Base-by-base conservation (phyloP, 2,113 vertebrate species). In the Calidris pygmaea region DNA sequence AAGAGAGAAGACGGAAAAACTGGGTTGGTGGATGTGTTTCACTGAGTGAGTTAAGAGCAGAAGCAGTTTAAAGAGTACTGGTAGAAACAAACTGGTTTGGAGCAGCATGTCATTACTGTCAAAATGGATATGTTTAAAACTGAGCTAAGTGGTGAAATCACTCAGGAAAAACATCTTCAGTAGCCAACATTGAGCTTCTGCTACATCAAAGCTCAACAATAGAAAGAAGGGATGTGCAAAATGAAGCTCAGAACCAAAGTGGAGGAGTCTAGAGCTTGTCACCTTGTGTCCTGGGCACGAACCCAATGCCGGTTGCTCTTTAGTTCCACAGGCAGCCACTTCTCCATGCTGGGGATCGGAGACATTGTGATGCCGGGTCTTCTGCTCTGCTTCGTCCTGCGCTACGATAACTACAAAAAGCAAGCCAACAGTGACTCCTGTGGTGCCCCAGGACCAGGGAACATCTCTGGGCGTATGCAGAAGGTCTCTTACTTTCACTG, bases 401-500 rank as follows among this genome's bases (percentile, higher is more conserved):
- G 99, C 62, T 99, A 99, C 0, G 99, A 99, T 96, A 99, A 99
- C 98, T 99, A 99, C 96, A 99, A 99, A 95, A 99, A 99, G 74
- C 99, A 99, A 97, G 99, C 99, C 21, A 99, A 47, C 14, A 98
- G 99, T 3, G 99, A 99, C 73, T 98, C 98, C 34, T 98, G 98
- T 1, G 60, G 98, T 17, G 84, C 98, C 56, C 93, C 97, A 5
- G 98, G 98, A 2, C 96, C 98, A 0, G 98, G 98, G 58, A 99
- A 99, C 97, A 98, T 99, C 98, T 98, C 99, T 4, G 99, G 99
- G 20, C 99, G 99, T 67, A 99, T 99, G 99, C 99, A 99, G 96
- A 99, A 99, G 63, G 99, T 99, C 94, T 99, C 99, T 70, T 99
- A 99, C 98, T 99, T 99, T 95, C 99, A 99, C 98, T 99, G 99